These are phyloP conservation scores for Agrochola lota DNA, from an alignment of 2,888 invertebrate species.

Conservation along the genomic window DNA sequence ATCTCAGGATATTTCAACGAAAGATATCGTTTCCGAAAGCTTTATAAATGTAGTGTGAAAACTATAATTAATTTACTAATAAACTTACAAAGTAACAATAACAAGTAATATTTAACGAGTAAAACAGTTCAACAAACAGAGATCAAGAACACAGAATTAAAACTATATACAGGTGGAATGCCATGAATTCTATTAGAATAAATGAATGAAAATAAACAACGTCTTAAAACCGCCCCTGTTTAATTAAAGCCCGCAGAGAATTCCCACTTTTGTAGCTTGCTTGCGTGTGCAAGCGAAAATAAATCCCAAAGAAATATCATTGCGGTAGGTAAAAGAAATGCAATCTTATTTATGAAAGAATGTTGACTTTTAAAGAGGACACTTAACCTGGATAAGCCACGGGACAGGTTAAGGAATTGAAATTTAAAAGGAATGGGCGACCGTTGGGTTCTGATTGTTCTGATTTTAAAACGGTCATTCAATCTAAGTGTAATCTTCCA, in stretches of 20 bases:
- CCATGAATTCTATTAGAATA: conserved; percentile 55
- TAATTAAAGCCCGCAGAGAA: conserved; percentile 59
- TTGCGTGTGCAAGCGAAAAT: conserved; percentile 49
- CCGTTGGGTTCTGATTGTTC: conserved; percentile 38
- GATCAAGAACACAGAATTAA: conserved; percentile 46
- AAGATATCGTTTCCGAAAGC: conserved; percentile 14
- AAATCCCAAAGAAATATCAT: conserved; percentile 45
- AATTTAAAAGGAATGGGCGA: conserved; percentile 55
- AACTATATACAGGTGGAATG: conserved; percentile 29
- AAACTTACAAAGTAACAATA: conserved; percentile 36
- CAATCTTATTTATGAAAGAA: conserved; percentile 56
- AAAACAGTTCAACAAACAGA: conserved; percentile 48
- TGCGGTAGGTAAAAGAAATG: conserved; percentile 55
- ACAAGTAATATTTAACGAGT: conserved; percentile 45
- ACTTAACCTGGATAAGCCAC: conserved; percentile 64
- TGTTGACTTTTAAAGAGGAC: conserved; percentile 56
- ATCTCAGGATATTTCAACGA: conserved; percentile 11
- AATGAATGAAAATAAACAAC: conserved; percentile 58
- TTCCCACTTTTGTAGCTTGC: conserved; percentile 33
- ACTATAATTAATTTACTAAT: conserved; percentile 22
- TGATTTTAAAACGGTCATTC: conserved; percentile 70
- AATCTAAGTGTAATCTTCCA: conserved; percentile 76
- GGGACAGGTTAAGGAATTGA: conserved; percentile 56
- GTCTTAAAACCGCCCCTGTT: conserved; percentile 45
- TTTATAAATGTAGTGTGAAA: conserved; percentile 31